Evolutionary conservation across 2,113 vertebrate species (phyloP), one percentile per base, ranked within the genome.

Genomic region (Gallinago undulata): DNA sequence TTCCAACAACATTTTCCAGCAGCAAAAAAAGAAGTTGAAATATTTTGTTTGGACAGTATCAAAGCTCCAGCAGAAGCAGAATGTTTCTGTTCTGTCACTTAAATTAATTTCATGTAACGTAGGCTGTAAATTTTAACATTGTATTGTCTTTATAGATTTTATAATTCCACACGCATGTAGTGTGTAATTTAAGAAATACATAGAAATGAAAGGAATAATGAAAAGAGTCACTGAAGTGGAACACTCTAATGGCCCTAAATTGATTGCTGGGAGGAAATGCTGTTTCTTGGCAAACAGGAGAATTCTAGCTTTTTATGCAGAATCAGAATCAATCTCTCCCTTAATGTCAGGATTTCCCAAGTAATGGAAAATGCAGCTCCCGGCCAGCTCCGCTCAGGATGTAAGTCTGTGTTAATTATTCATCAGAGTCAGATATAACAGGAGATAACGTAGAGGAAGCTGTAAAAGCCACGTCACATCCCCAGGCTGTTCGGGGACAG

Each of bases 31-130:
- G n/a, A 41, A 45, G 28, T 23, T 14, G 43, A 51, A 95, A 47
- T 95, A 37, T 95, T 97, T 95, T 80, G 37, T 74, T 96, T 96
- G 94, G 93, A 83, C 10, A 10, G 9, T 47, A 22, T 27, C 55
- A 70, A 59, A 90, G 41, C 55, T 77, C 47, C 83, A 74, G 72
- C 63, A 83, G 85, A 55, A 82, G 72, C 55, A 77, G 85, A 80
- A 59, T 41, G 33, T 81, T 89, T 92, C 90, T 93, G 12, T 37
- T 90, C 41, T 19, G 33, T 66, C 68, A 48, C 69, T 86, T 64
- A 47, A 67, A 50, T 64, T 23, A 63, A 90, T 80, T 55, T 74
- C 11, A 6, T 24, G n/a, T 55, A 27, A 73, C 3, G 6, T 2
- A 30, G 28, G 22, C 43, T 0, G 0, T 51, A 67, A 30, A 84